Evolutionary conservation across 2,113 vertebrate genomes (phyloP), one percentile per base, ranked within the genome.

Genomic region (Gallinago undulata): DNA sequence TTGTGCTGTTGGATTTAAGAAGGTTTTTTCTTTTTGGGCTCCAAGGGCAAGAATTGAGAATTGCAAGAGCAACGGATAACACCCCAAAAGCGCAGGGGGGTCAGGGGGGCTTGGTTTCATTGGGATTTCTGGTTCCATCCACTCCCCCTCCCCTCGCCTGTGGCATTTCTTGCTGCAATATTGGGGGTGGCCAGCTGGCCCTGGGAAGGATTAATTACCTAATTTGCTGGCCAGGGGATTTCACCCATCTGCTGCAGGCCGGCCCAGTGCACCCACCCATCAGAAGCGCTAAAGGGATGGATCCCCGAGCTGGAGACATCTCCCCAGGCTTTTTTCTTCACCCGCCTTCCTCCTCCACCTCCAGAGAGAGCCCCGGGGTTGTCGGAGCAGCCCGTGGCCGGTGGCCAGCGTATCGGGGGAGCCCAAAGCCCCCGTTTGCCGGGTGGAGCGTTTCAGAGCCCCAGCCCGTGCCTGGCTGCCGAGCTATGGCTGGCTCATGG

Each of bases 191-290:
- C n/a, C 15, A 3, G 39, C 27, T 31, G 67, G 37, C 48, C 24
- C 53, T 16, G 6, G 0, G 19, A 23, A 18, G 35, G n/a, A 2
- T n/a, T 19, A 8, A 56, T 13, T 9, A 1, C 21, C 50, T 51
- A 11, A 9, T 43, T 48, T 63, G 43, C 41, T 23, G 6, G 51
- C 66, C 51, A 4, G 43, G 28, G 27, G 22, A 8, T n/a, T 39
- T 35, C 51, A 1, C 56, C 51, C 17, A 7, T 0, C 67, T 19
- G 39, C 55, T 27, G 53, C 56, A 19, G 64, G 23, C 39, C 3
- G 6, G 19, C 3, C 33, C n/a, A 4, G 9, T 9, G 31, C 31
- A 50, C 48, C 62, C 33, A 25, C 13, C 51, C 47, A 1, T 19
- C 19, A 3, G 28, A n/a, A 16, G 14, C 22, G 13, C 33, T 12